Percentiles rank a stretch among this genome's conserved stretches.
Conservation (phyloP, 2,888 invertebrate species). For the Pristionchus mayeri region DNA sequence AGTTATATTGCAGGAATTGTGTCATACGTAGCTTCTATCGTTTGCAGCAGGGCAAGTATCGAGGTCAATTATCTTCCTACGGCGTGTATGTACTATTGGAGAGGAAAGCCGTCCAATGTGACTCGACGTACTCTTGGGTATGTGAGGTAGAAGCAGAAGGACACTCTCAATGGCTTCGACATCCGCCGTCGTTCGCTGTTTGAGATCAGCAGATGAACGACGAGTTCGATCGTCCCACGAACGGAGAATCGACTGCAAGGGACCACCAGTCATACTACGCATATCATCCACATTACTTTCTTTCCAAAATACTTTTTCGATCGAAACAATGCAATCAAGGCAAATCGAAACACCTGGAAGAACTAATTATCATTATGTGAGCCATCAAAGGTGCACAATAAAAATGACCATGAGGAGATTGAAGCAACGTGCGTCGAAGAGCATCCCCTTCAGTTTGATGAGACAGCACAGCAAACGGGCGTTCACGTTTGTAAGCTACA, state of each 20-base stretch:
- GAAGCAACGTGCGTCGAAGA: slow-evolving; percentile 31
- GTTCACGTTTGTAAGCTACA: not conserved
- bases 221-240: slow-evolving; percentile 45
- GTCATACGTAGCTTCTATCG: not conserved
- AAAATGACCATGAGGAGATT: not conserved
- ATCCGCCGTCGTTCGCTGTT: slow-evolving; percentile 18
- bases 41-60: not conserved
- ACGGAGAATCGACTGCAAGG: slow-evolving; percentile 31
- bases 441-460: slow-evolving; percentile 15
- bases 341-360: too few relatives aligned
- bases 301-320: not conserved
- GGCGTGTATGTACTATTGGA: not conserved
- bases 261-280: not conserved
- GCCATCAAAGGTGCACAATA: too few relatives aligned
- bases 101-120: too few relatives aligned
- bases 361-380: too few relatives aligned
- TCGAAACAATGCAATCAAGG: too few relatives aligned
- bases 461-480: slow-evolving; percentile 33
- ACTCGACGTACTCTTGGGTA: slow-evolving; percentile 29
- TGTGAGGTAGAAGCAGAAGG: slow-evolving; percentile 17
- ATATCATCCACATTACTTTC: not conserved
- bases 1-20: too few relatives aligned
- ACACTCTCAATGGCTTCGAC: slow-evolving; percentile 47
- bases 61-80: not conserved
- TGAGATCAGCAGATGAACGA: slow-evolving; percentile 28